Percentiles rank a stretch among this genome's conserved stretches.
These are phyloP conservation scores for Acipenser ruthenus DNA, from an alignment of 2,797 vertebrate species.

Conservation along the genomic window DNA sequence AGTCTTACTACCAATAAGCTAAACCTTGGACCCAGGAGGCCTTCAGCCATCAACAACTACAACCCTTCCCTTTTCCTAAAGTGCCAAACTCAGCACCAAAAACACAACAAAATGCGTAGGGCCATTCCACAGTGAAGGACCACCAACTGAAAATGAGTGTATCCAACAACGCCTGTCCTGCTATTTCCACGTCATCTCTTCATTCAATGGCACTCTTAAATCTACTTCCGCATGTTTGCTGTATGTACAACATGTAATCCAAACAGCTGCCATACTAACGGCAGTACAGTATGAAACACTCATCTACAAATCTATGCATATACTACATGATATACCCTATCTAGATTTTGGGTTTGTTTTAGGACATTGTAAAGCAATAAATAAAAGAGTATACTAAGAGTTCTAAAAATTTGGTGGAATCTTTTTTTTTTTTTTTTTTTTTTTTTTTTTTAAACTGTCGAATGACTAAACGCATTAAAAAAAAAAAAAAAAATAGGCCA, in stretches of 20 bases:
- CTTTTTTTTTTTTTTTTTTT: constrained; percentile 16
- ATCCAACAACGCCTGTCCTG: neutral
- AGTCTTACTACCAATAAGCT: too few relatives aligned
- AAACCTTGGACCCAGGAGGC: too few relatives aligned
- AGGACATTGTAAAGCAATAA: neutral
- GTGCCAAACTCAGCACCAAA: too few relatives aligned
- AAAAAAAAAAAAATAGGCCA: neutral
- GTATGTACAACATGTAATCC: constrained; percentile 12
- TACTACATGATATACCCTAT: neutral
- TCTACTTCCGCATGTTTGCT: constrained; percentile 28
- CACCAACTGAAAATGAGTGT: too few relatives aligned
- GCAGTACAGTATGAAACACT: constrained; percentile 39
- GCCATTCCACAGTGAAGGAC: too few relatives aligned
- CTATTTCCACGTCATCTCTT: neutral
- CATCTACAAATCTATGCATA: constrained; percentile 38
- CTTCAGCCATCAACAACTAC: too few relatives aligned
- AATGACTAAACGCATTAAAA: too few relatives aligned
- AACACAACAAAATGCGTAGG: too few relatives aligned
- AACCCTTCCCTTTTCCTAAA: too few relatives aligned
- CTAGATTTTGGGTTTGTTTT: neutral
- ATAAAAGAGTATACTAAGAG: neutral
- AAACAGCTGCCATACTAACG: constrained; percentile 26
- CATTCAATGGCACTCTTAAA: neutral
- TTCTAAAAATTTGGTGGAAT: constrained; percentile 11
- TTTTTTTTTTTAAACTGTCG: constrained; percentile 37